Base-by-base conservation (phyloP, 2,888 invertebrate species). In the Idaea aversata region DNA sequence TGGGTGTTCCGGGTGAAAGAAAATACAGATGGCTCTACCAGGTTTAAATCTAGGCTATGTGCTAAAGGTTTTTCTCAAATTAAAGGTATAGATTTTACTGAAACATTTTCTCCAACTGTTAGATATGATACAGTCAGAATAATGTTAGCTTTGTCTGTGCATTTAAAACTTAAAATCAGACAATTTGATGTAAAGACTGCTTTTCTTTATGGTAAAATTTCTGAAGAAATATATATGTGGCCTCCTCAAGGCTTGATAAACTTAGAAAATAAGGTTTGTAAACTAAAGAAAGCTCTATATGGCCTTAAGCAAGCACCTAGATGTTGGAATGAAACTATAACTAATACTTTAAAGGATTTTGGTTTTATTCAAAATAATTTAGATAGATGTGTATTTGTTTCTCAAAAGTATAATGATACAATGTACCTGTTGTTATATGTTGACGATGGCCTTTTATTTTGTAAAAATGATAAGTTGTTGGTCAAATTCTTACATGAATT, bases 171-270 rank as follows among this genome's bases (percentile, higher is more conserved):
- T 5, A 10, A 62, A 13, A 38, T 66, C 0, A 47, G 25, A 58
- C 64, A 64, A 16, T n/a, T 64, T 34, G 66, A 66, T 59, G 66
- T 66, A 0, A 62, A 34, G 6, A 66, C 63, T 5, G 66, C 64
- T 1, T 66, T 64, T 34, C 25, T 66, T 10, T 63, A 66, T 62
- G 66, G 63, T 3, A 10, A 47, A 5, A 5, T 66, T 5, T 15
- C 61, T 1, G 60, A 66, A 57, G n/a, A 15, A 5, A 16, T 63
- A 0, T 63, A 34, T 6, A 63, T 66, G 66, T 5, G 36, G 59
- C 34, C 38, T 61, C 34, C 38, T 25, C 63, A 62, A 61, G 15
- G n/a, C 25, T 34, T 15, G 15, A n/a, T n/a, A n/a, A n/a, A n/a
- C n/a, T n/a, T n/a, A n/a, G 47, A 57, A 5, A 34, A 34, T 13